These are phyloP conservation scores for Anarsia innoxiella DNA, from an alignment of 2,888 invertebrate species.

Conservation along the genomic window DNA sequence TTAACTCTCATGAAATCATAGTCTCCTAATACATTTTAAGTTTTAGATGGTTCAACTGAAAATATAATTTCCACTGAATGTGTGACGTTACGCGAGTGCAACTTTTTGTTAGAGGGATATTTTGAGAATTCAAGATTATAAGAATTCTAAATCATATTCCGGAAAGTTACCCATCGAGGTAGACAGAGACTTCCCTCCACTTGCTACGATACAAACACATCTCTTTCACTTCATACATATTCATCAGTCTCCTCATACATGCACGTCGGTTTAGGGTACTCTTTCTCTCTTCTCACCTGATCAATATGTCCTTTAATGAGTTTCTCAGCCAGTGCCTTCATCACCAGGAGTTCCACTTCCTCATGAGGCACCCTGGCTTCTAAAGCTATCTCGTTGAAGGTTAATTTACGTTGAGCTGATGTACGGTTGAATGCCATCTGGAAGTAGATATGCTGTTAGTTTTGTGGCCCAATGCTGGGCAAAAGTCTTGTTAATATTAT, in stretches of 20 bases:
- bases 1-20: too few relatives aligned
- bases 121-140: background rate
- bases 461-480: too few relatives aligned
- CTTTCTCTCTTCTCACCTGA: slow-evolving; percentile 76
- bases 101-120: too few relatives aligned
- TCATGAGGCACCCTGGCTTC: slow-evolving; percentile 89
- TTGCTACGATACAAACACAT: background rate
- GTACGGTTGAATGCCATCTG: slow-evolving; percentile 97
- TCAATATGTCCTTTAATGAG: slow-evolving; percentile 96
- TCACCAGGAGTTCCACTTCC: slow-evolving; percentile 95
- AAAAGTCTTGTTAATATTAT: too few relatives aligned
- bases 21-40: too few relatives aligned
- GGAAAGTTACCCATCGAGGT: background rate
- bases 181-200: background rate
- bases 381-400: slow-evolving; percentile 92
- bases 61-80: too few relatives aligned
- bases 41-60: too few relatives aligned
- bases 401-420: slow-evolving; percentile 88
- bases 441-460: slow-evolving; percentile 17
- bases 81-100: too few relatives aligned
- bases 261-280: too few relatives aligned
- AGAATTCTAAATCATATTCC: background rate
- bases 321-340: slow-evolving; percentile 97
- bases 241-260: too few relatives aligned
- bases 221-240: background rate